Percentiles rank a stretch among this genome's conserved stretches.
Evolutionary conservation across 2,888 invertebrate species (phyloP).

Genomic region (Apodemia arnacis): DNA sequence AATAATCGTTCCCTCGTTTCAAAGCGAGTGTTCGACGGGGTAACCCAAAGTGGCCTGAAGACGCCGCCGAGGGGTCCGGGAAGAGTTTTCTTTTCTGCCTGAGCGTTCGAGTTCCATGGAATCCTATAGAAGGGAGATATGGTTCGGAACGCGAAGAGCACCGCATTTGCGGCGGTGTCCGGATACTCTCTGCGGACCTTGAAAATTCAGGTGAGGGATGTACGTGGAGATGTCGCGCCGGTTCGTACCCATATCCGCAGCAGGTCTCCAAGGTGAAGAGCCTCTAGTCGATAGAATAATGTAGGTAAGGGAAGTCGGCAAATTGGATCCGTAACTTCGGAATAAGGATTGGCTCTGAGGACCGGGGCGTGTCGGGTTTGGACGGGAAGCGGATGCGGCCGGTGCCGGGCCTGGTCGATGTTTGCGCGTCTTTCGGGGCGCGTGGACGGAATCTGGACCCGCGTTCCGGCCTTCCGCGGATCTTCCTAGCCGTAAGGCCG

Average conservation of each 20-base stretch:
- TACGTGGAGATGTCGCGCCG: conserved; percentile 89
- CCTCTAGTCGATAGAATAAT: conserved; percentile 96
- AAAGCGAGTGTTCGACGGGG: conserved; percentile 86
- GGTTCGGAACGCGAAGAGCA: conserved; percentile 91
- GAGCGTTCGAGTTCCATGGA: conserved; percentile 92
- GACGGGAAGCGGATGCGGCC: conserved; percentile 88
- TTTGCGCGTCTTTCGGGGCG: conserved; percentile 65
- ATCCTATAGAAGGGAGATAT: conserved; percentile 93
- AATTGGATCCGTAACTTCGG: conserved; percentile 96
- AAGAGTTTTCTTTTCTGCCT: conserved; percentile 91
- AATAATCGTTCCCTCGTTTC: conserved; percentile 90
- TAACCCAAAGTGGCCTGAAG: conserved; percentile 92
- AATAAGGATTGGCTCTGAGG: conserved; percentile 98
- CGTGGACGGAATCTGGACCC: conserved; percentile 89
- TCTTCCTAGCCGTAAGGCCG: conserved; percentile 86
- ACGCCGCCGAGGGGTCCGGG: conserved; percentile 93
- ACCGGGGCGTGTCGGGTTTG: conserved; percentile 94
- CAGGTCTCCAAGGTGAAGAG: conserved; percentile 98
- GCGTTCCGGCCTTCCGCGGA: conserved; percentile 86
- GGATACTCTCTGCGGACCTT: conserved; percentile 89
- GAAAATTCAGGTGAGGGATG: conserved; percentile 89
- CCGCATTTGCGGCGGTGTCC: conserved; percentile 88
- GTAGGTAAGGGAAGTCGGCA: conserved; percentile 97
- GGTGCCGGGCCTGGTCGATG: conserved; percentile 84
- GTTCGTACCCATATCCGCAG: conserved; percentile 97